A percentile compares a stretch with the other conserved stretches of the same genome.
phyloP scores from a whole-genome alignment of 2,888 invertebrate genomes.

The Lasioglossum calceatum region DNA sequence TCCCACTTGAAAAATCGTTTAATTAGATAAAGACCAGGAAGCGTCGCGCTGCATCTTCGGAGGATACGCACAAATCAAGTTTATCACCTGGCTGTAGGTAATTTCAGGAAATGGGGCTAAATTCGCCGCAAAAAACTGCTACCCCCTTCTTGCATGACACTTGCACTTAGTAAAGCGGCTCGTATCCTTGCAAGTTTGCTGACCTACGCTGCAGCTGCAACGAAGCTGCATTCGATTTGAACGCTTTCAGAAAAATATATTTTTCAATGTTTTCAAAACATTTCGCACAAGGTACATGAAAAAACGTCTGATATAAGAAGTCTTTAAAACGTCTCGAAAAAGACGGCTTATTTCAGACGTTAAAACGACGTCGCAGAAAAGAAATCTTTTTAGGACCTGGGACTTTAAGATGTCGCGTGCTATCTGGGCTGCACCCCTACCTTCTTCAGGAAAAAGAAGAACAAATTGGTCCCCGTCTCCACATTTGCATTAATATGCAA shows the following conservation, averaged over 20 bases:
- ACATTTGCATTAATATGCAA: neutral
- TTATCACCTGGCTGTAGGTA: neutral
- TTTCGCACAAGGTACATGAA: too few species aligned
- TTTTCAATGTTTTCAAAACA: too few species aligned
- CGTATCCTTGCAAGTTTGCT: neutral
- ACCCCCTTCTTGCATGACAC: neutral
- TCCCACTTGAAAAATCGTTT: neutral
- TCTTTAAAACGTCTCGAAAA: too few species aligned
- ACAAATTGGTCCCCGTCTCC: too few species aligned
- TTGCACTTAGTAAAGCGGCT: neutral
- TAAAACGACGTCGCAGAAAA: too few species aligned
- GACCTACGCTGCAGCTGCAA: neutral
- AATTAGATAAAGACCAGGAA: constrained; percentile 9
- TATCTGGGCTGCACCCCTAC: too few species aligned
- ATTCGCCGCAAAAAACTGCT: neutral
- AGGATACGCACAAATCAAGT: neutral
- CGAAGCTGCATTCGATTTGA: too few species aligned
- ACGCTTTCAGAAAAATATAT: neutral
- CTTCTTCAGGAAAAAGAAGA: too few species aligned
- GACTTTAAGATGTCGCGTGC: too few species aligned
- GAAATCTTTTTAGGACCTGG: too few species aligned
- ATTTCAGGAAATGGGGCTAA: neutral
- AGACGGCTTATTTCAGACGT: too few species aligned
- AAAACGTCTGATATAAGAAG: too few species aligned
- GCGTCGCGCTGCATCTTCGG: neutral